These are phyloP conservation scores for Melanogrammus aeglefinus DNA, from an alignment of 2,797 vertebrate genomes.

Conservation along the genomic window DNA sequence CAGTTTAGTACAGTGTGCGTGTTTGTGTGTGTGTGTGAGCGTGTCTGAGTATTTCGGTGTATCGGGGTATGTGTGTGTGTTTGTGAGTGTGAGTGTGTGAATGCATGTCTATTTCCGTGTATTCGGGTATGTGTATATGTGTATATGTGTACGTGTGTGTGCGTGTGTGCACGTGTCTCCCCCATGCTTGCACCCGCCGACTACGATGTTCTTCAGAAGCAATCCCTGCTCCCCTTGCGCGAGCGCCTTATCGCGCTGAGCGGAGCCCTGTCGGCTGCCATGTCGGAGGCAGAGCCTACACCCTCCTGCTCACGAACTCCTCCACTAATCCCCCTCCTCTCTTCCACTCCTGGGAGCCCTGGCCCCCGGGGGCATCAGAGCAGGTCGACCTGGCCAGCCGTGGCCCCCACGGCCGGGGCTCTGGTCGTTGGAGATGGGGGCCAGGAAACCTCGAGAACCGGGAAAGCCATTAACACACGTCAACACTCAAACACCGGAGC, in stretches of 20 bases:
- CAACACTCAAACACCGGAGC: too few relatives aligned
- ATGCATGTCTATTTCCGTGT: not conserved
- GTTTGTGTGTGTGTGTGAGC: not conserved
- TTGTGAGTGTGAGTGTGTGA: not conserved
- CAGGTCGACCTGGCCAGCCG: conserved; percentile 46
- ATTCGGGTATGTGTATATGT: not conserved
- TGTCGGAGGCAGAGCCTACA: conserved; percentile 48
- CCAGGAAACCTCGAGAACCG: too few relatives aligned
- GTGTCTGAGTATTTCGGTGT: not conserved
- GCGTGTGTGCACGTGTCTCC: not conserved
- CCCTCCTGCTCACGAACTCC: conserved; percentile 62
- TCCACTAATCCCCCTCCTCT: conserved; percentile 64
- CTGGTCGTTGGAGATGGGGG: too few relatives aligned
- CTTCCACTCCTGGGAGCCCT: conserved; percentile 58
- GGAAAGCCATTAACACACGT: too few relatives aligned
- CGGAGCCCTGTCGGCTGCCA: conserved; percentile 45
- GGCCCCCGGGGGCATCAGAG: conserved; percentile 64
- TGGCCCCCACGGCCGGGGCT: not conserved
- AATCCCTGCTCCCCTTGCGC: conserved; percentile 29
- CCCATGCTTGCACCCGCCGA: conserved; percentile 24
- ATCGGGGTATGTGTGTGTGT: not conserved
- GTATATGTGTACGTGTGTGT: not conserved
- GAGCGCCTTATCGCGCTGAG: conserved; percentile 58
- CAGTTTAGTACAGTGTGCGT: not conserved
- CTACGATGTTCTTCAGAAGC: conserved; percentile 45